Evolutionary conservation across 37 sponge, comb jelly and placozoan genomes (phyloP).

Genomic region (Spongilla lacustris): DNA sequence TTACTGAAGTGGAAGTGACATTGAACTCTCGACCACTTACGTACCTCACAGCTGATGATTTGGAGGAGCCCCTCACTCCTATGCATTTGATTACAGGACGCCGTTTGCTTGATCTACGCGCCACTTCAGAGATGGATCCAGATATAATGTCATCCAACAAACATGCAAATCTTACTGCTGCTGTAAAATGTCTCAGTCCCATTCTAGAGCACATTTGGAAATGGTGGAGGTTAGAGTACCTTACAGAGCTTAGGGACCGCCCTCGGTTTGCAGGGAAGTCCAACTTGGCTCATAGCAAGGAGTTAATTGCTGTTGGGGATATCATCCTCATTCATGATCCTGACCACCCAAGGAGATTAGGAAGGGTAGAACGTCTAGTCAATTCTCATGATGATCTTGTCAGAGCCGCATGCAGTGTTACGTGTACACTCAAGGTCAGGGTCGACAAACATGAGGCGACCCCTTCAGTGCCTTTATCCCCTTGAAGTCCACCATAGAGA

Average conservation of each 20-base stretch:
- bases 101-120: constrained; percentile 7
- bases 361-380: background rate
- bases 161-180: background rate
- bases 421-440: background rate
- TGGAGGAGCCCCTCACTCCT: constrained; percentile 52
- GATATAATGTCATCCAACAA: constrained; percentile 8
- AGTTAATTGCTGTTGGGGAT: constrained; percentile 1
- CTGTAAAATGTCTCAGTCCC: constrained; percentile 22
- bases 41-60: constrained; percentile 39
- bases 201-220: constrained; percentile 29
- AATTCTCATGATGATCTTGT: constrained; percentile 13
- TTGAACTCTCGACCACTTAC: constrained; percentile 48
- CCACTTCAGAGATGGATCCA: background rate
- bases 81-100: constrained; percentile 25
- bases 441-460: background rate
- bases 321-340: constrained; percentile 13
- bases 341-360: constrained; percentile 14
- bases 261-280: background rate
- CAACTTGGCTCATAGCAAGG: background rate
- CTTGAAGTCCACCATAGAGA: constrained; percentile 17
- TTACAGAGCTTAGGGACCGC: constrained; percentile 14
- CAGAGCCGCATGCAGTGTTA: constrained; percentile 24
- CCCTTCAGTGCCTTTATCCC: constrained; percentile 23
- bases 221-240: constrained; percentile 31
- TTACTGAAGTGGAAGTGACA: constrained; percentile 26